Evolutionary conservation across 2,888 invertebrate genomes (phyloP).

Genomic region (Cheilosia impressa): DNA sequence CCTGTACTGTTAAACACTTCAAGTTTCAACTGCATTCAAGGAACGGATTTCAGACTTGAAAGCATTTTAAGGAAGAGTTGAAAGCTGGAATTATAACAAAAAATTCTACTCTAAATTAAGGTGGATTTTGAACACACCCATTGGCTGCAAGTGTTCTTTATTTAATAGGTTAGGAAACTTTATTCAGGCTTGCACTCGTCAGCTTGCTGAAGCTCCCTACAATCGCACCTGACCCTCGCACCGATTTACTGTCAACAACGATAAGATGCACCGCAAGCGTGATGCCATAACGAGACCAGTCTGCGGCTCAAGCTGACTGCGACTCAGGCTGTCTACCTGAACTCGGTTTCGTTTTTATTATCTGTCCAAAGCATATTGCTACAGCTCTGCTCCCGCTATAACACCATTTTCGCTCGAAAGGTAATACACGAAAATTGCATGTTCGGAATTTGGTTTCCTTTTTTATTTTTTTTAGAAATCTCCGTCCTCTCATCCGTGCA

Average conservation of each 20-base stretch:
- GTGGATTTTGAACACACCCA: too few species aligned
- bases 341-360: conserved; percentile 19
- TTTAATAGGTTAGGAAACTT: too few species aligned
- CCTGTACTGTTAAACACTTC: too few species aligned
- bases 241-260: conserved; percentile 60
- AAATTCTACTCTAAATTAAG: too few species aligned
- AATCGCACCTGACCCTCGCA: conserved; percentile 20
- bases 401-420: conserved; percentile 41
- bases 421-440: conserved; percentile 66
- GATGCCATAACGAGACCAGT: conserved; percentile 69
- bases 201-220: background rate
- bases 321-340: conserved; percentile 50
- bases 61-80: too few species aligned
- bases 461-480: conserved; percentile 30
- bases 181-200: too few species aligned
- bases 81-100: too few species aligned
- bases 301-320: conserved; percentile 46
- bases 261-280: conserved; percentile 40
- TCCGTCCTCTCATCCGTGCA: conserved; percentile 29
- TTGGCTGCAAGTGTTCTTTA: too few species aligned
- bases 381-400: conserved; percentile 42
- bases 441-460: conserved; percentile 25
- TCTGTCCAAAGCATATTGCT: conserved; percentile 35
- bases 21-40: too few species aligned
- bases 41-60: too few species aligned